Base-by-base conservation (phyloP, 2,797 vertebrate species). In the Rhodeus uyekii region DNA sequence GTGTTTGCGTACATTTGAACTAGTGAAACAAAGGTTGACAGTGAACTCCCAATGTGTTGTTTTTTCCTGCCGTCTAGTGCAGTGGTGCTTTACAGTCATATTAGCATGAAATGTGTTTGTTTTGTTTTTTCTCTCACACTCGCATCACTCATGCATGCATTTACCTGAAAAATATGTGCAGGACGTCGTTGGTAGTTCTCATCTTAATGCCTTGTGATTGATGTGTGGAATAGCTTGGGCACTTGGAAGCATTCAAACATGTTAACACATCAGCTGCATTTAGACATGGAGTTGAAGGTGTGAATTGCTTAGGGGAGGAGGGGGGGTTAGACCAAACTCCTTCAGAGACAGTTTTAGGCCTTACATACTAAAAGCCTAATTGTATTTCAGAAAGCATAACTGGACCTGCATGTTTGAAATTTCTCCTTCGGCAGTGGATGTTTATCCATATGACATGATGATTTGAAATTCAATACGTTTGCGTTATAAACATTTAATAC, bases 41-140 rank as follows among this genome's bases (percentile, higher is more conserved):
- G 46, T 42, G 65, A 80, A 38, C 29, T 55, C 18, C 36, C 5
- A 29, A 36, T 16, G 46, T 32, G 27, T 55, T 79, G 10, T 69
- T 79, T 39, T 44, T 29, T 24, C 0, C 19, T 74, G 5, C 1
- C 29, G 10, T 81, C 24, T 64, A 36, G 60, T 38, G 19, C 48
- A 81, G 18, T 74, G 72, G 48, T 65, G 48, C 63, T 82, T 76
- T 82, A 58, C 44, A 46, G 63, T 24, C 61, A 68, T 36, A 73
- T 58, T 76, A 67, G 61, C 48, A 8, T 76, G 9, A 63, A 64
- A 64, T 39, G 6, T 24, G 3, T n/a, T 27, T 36, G 34, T 39
- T 27, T n/a, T 27, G 14, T 32, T 14, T 18, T 60, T 1, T 58
- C 12, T 14, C 8, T 22, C 50, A 2, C 53, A 1, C 24, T 1